Conservation (phyloP, 2,797 vertebrate species). For the Chiloscyllium punctatum region DNA sequence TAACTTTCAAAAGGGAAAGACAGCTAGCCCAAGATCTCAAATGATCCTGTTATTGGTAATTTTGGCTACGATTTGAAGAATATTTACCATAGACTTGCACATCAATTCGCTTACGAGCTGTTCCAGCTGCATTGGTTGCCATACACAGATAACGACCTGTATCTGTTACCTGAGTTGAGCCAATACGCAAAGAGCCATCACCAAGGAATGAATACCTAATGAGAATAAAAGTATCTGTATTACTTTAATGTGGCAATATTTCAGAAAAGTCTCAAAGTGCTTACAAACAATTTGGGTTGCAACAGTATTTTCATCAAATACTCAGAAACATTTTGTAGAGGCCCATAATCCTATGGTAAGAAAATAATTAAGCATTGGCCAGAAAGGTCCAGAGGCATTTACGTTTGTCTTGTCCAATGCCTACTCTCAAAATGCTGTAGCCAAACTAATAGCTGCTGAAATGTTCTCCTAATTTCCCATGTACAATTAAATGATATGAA, state of each 20-base stretch:
- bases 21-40: background rate
- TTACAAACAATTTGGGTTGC: background rate
- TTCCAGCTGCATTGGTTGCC: constrained; percentile 84
- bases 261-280: background rate
- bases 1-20: background rate
- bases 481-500: background rate
- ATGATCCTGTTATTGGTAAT: background rate
- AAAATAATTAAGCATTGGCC: too few species aligned
- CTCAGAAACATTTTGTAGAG: background rate
- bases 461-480: background rate
- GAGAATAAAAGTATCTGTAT: background rate
- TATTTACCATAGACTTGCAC: constrained; percentile 78
- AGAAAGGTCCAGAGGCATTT: too few species aligned
- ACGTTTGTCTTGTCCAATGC: background rate
- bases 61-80: background rate
- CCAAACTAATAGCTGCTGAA: background rate
- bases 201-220: constrained; percentile 70
- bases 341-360: background rate
- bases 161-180: constrained; percentile 71
- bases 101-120: constrained; percentile 72
- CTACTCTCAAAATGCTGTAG: background rate
- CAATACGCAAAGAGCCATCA: constrained; percentile 77
- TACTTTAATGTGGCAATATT: background rate
- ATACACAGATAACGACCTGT: constrained; percentile 83
- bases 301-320: background rate